Evolutionary conservation across 2,888 invertebrate species (phyloP).

Genomic region (Pelosia muscerda): DNA sequence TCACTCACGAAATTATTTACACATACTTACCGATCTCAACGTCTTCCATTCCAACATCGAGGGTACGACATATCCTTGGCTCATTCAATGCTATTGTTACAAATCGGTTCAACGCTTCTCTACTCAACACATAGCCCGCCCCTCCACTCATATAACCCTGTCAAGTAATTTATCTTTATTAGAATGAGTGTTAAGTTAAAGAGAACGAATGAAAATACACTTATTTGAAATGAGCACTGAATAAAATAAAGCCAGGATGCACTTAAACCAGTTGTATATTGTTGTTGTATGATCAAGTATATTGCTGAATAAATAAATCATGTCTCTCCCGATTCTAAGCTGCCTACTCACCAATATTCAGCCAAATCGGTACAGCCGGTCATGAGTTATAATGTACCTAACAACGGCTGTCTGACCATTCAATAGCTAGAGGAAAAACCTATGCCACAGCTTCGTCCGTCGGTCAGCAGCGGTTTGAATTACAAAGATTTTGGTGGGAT

Average conservation of each 20-base stretch:
- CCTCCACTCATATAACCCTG: conserved; percentile 97
- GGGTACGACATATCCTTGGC: conserved; percentile 88
- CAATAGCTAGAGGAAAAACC: no score
- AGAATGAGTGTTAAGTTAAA: background rate
- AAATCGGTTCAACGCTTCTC: conserved; percentile 92
- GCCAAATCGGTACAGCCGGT: no score
- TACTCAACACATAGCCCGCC: conserved; percentile 98
- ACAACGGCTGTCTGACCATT: no score
- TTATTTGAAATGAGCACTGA: background rate
- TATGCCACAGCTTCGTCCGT: no score
- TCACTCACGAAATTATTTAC: background rate
- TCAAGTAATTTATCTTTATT: background rate
- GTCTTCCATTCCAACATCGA: conserved; percentile 94
- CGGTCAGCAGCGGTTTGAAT: no score
- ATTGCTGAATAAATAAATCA: no score
- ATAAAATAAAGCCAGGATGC: background rate
- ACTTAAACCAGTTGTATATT: no score
- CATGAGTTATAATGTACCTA: no score
- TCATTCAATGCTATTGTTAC: conserved; percentile 91
- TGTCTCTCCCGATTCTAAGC: no score
- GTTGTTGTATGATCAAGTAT: no score
- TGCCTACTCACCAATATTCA: no score
- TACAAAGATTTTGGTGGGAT: no score
- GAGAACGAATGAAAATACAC: background rate
- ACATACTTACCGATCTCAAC: conserved; percentile 92